Conservation (phyloP, 2,113 vertebrate species). For the Phrynosoma platyrhinos region DNA sequence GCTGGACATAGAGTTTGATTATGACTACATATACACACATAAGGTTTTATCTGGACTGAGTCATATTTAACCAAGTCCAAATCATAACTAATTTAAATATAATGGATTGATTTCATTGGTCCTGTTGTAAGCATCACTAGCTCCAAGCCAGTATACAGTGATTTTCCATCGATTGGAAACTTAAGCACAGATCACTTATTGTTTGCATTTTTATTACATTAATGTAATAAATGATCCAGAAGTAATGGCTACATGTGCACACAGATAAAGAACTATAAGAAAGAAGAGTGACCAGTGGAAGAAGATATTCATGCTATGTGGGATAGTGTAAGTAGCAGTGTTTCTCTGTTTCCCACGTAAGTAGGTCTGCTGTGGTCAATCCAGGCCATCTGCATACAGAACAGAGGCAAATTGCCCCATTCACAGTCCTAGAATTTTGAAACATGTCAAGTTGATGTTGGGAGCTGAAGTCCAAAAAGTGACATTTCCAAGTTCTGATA, state of each 20-base stretch:
- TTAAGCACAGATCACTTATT: background rate
- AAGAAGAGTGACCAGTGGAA: background rate
- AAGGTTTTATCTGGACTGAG: background rate
- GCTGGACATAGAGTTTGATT: background rate
- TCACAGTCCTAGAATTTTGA: slow-evolving; percentile 1
- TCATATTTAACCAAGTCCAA: background rate
- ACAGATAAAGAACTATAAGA: background rate
- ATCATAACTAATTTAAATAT: background rate
- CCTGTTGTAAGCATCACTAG: background rate
- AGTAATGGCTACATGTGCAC: background rate
- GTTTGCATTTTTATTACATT: background rate
- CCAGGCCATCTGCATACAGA: background rate
- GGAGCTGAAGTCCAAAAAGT: no score
- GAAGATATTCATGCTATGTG: background rate
- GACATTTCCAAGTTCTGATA: no score
- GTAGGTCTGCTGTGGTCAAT: background rate
- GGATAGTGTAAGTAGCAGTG: background rate
- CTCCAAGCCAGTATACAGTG: background rate
- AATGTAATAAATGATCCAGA: background rate
- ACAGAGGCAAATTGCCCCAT: background rate
- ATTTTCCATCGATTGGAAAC: background rate
- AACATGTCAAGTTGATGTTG: background rate
- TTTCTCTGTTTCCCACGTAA: background rate
- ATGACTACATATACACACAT: background rate
- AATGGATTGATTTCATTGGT: background rate